Base-by-base conservation (phyloP, 23 tunicate species). In the Halocynthia aurantium region DNA sequence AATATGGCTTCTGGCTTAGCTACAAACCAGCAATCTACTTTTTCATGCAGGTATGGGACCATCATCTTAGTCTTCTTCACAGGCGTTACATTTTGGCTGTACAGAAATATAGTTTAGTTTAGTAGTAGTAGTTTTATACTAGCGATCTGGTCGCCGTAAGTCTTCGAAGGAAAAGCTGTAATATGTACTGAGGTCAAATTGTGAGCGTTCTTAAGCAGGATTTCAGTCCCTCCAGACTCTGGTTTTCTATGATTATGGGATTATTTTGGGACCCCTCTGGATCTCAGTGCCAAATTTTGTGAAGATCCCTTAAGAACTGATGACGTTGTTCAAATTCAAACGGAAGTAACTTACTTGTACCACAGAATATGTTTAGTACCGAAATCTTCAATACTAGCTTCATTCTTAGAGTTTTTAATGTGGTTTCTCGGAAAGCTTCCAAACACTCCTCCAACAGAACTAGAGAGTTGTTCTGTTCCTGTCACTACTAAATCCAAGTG, bases 391-490 rank as follows among this genome's bases (percentile, higher is more conserved):
- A 50, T 70, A 70, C 55, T 70, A 49, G 55, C 55, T 0, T n/a
- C 55, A 50, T 50, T 9, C 4, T 70, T 55, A 4, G 12, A 53
- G 10, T 31, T 0, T 9, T 21, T 10, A 20, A 31, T 9, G 31
- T 50, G 53, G 8, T 31, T 70, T 21, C 75, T 40, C 31, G 75
- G 75, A 6, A 70, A 70, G 18, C 55, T 50, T 50, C 75, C 55
- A 51, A 50, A 70, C 11, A 70, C 53, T 31, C 75, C 75, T 31
- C n/a, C 75, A 70, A 70, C 75, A 10, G 50, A 20, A 20, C n/a
- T 6, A n/a, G 75, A 70, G 1, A 70, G 53, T 0, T 9, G 50
- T 31, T 70, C 75, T 49, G 11, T 51, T 50, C 55, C 55, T 9
- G 55, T n/a, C 31, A 70, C 51, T 55, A 70, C 6, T 6, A 70